Evolutionary conservation across 2,888 invertebrate genomes (phyloP), one percentile per base, ranked within the genome.

Genomic region (Pandemis corylana): DNA sequence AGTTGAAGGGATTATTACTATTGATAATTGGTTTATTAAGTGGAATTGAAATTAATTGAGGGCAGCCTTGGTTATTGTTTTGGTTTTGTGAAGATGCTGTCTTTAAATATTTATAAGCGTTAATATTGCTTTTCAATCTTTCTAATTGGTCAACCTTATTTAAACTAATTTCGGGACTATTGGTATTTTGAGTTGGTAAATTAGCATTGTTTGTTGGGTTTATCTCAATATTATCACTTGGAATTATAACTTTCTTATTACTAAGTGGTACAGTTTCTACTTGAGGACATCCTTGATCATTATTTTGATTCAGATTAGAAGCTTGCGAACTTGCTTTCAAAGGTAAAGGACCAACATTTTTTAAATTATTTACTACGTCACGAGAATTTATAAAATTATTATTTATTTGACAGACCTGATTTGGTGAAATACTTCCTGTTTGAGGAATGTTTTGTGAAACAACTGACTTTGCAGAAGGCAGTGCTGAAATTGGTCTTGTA

Each of bases 11-110:
- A 49, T 62, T 36, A 7, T 36, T 61, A 28, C 7, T 61, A 10
- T 61, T 46, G 28, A 7, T 56, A 7, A 62, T 36, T 63, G 53
- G 62, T 20, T 72, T 65, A 49, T 51, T 59, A 13, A 66, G 4
- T 62, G 69, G 68, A 56, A 65, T 62, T 6, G 74, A 65, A 7
- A 12, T 53, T 13, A 74, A 42, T 13, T 70, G 69, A 61, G 74
- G 69, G 13, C 69, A 74, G 2, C 69, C 74, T 68, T 66, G 20
- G n/a, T 72, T 66, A 13, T 62, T 72, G 42, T 62, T 62, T 68
- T 36, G 59, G 12, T 9, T 2, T 28, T 12, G 5, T 69, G 36
- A 44, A 42, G 13, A 9, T 28, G 5, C 20, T 13, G 2, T 7
- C 1, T 56, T 56, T 20, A 20, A 42, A 3, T 68, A 28, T 3